Base-by-base conservation (phyloP, 1,140 invertebrate genomes). In the Ceratina calcarata region DNA sequence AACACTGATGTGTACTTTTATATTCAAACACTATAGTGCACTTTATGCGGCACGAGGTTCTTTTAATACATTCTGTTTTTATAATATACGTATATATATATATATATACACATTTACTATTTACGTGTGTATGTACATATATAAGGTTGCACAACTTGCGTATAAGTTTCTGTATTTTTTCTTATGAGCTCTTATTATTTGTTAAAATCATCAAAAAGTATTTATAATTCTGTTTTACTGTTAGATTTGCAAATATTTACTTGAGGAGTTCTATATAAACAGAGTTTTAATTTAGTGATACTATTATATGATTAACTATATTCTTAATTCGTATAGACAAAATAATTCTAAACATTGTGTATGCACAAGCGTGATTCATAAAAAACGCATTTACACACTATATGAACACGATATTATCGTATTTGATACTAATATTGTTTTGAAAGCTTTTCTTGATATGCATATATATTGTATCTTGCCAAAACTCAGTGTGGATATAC, bases 361-460 rank as follows among this genome's bases (percentile, higher is more conserved):
- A 64, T 81, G 58, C 65, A 61, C 66, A 32, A 66, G 57, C 49
- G 58, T 79, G 22, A 60, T 32, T 22, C 55, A 55, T 66, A 78
- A 70, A 68, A 82, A 68, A 82, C 79, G 74, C 85, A 86, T 85
- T 86, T 86, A 80, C 69, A 80, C 71, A 86, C 60, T 86, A 62
- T 72, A 78, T 60, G 73, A 58, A 82, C 53, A 79, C 80, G 61
- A 85, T 83, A 77, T 57, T 76, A 77, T 83, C 71, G 58, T 83
- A 77, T 86, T 86, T 86, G 84, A 86, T 87, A 87, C 67, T 58
- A 69, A 86, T 87, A 81, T 87, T 86, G 66, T 86, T 87, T 87
- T 60, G 81, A 86, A 57, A 55, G 84, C 85, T 86, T 86, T 86
- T 83, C 78, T 86, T 86, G 83, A 85, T 82, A 86, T 27, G 81